Evolutionary conservation across 1,140 invertebrate genomes (phyloP).

Genomic region (Scaptodrosophila lebanonensis): DNA sequence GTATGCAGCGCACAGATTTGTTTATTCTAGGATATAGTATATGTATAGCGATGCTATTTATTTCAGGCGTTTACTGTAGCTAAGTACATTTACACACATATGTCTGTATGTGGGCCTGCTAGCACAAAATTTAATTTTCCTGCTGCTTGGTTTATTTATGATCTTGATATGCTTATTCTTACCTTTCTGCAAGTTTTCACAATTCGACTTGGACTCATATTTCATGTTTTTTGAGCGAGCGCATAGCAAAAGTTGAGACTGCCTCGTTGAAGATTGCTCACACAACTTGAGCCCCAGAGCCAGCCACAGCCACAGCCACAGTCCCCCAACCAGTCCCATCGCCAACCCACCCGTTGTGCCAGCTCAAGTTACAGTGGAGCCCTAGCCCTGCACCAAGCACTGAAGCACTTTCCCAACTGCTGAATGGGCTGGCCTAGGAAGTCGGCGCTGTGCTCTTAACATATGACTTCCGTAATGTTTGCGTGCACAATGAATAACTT

Average conservation of each 20-base stretch:
- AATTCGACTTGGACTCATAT: constrained; percentile 74
- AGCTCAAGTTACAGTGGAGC: too few relatives aligned
- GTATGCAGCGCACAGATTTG: too few relatives aligned
- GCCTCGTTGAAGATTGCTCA: constrained; percentile 27
- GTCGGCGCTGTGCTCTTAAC: constrained; percentile 58
- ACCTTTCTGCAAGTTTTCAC: constrained; percentile 75
- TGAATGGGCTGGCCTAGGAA: not conserved
- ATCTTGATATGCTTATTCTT: constrained; percentile 72
- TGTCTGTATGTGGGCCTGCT: constrained; percentile 35
- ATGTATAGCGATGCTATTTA: too few relatives aligned
- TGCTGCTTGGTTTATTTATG: constrained; percentile 70
- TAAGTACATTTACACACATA: not conserved
- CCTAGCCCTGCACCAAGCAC: too few relatives aligned
- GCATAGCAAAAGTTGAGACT: too few relatives aligned
- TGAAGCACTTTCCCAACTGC: too few relatives aligned
- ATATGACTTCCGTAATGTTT: constrained; percentile 76
- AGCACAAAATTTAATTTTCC: constrained; percentile 74
- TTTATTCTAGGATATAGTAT: too few relatives aligned
- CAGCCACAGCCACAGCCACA: not conserved
- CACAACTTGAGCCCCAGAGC: constrained; percentile 44
- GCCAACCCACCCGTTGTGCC: not conserved
- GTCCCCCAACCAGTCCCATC: not conserved
- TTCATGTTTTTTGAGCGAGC: constrained; percentile 70
- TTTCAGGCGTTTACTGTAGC: too few relatives aligned
- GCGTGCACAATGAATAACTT: constrained; percentile 74